Evolutionary conservation across 1,140 invertebrate genomes (phyloP), one percentile per base, ranked within the genome.

Genomic region (Drosophila jambulina): DNA sequence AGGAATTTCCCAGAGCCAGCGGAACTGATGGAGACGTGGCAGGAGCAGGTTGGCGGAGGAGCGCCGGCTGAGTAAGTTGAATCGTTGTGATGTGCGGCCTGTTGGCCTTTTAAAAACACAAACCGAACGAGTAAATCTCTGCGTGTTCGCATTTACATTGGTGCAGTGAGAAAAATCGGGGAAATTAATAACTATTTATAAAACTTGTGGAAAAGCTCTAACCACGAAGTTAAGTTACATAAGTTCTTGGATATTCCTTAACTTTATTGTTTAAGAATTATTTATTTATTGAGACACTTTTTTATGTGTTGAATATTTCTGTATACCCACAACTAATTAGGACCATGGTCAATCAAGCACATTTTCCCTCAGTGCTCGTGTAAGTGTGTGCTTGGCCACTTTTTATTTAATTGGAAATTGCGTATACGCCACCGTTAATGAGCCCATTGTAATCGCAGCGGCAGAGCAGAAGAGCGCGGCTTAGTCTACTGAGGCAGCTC

Each of bases 351-450:
- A 34, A 17, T 17, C 7, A 21, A 21, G 1, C 2, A 0, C 15
- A 8, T 36, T 68, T 69, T 21, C 9, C 12, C 15, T 2, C 67
- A 70, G 60, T 75, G 36, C 19, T 6, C 56, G 3, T 27, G 12
- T 25, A 8, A n/a, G 21, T 64, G 60, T 62, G 48, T 48, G 45
- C 57, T 29, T 65, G 40, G 38, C 59, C 60, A 75, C 61, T 85
- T 86, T 86, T 85, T 79, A 90, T 88, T 90, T 88, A 88, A 88
- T 88, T 90, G 85, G 51, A 84, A 91, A 78, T 88, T 79, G 80
- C 72, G 78, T 86, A 91, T 82, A 91, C 76, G 82, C 74, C 76
- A 75, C 49, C 79, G 79, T 87, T 84, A 87, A 91, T 80, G 84
- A 84, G 81, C 65, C 70, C 78, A 88, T 90, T 88, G 84, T 90